Base-by-base conservation (phyloP, 2,113 vertebrate species). In the Beaufortia kweichowensis region DNA sequence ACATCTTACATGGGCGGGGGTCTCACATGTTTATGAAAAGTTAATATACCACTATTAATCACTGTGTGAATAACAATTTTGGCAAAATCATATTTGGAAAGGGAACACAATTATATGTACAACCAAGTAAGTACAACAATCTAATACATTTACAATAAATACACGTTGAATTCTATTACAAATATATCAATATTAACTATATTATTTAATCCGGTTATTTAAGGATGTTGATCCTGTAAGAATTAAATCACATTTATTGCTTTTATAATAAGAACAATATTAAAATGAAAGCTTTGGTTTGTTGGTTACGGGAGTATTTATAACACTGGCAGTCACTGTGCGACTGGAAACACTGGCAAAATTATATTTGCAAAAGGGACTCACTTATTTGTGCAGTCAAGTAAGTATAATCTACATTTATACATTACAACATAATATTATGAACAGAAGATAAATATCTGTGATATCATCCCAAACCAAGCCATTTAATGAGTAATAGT, bases 51-150 rank as follows among this genome's bases (percentile, higher is more conserved):
- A 28, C 29, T 11, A 60, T 28, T 26, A 15, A 46, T 48, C 43
- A 24, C 23, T 70, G 65, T 78, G 76, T 57, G 62, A 66, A 55
- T 43, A 35, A 21, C 28, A 67, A 66, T 19, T 17, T n/a, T 43
- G 21, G 26, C 21, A 76, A 41, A 23, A 28, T 41, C 19, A 59
- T 43, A 53, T 70, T 70, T 70, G 67, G 43, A 19, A 29, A 11
- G 12, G 67, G 67, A 28, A 33, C 26, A 33, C 67, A 31, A 53
- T 21, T 70, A 5, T n/a, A 53, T 23, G 29, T 70, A 21, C 46
- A 33, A 19, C 28, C 48, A 48, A 55, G 67, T 70, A 48, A 70
- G 67, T 70, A 70, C 14, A 61, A 61, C 1, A 11, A 7, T 61
- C 33, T 61, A 8, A 1, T 5, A 8, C 21, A 53, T 46, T 14